phyloP scores from a whole-genome alignment of 37 sponge, comb jelly and placozoan species.

The Aplysina aerophoba region DNA sequence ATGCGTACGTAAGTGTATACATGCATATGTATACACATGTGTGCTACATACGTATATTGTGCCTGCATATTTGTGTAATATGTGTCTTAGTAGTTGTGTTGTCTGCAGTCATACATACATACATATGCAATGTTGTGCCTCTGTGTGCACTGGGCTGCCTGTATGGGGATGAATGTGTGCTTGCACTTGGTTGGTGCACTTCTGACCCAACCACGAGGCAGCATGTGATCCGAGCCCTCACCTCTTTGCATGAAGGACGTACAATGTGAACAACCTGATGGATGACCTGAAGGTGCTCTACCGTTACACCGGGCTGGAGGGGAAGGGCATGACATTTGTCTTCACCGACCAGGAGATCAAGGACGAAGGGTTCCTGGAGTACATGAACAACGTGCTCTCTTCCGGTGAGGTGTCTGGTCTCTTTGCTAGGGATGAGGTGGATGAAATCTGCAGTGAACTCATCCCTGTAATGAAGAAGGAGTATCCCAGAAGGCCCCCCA shows the following conservation, averaged over 20 bases:
- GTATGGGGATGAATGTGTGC: too few relatives aligned
- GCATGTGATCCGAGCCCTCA: too few relatives aligned
- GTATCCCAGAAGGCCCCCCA: slow-evolving; percentile 93
- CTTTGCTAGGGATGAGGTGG: slow-evolving; percentile 97
- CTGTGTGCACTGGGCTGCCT: not conserved
- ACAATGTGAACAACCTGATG: slow-evolving; percentile 95
- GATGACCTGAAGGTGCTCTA: slow-evolving; percentile 97
- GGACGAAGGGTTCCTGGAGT: slow-evolving; percentile 98
- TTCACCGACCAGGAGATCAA: slow-evolving; percentile 99
- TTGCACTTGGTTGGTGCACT: too few relatives aligned
- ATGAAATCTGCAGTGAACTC: slow-evolving; percentile 92
- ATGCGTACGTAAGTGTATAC: not conserved
- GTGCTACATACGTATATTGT: not conserved
- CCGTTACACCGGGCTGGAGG: slow-evolving; percentile 86
- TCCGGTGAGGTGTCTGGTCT: slow-evolving; percentile 99
- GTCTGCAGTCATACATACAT: not conserved
- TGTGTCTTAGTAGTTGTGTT: too few relatives aligned
- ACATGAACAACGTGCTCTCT: slow-evolving; percentile 98
- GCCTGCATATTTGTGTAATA: too few relatives aligned
- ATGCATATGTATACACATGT: slow-evolving; percentile 1
- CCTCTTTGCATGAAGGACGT: slow-evolving; percentile 49
- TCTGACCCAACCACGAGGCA: too few relatives aligned
- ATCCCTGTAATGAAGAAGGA: slow-evolving; percentile 99
- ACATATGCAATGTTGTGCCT: not conserved
- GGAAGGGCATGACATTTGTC: slow-evolving; percentile 95